phyloP scores from a whole-genome alignment of 2,113 vertebrate species.

The Periophthalmus modestus region DNA sequence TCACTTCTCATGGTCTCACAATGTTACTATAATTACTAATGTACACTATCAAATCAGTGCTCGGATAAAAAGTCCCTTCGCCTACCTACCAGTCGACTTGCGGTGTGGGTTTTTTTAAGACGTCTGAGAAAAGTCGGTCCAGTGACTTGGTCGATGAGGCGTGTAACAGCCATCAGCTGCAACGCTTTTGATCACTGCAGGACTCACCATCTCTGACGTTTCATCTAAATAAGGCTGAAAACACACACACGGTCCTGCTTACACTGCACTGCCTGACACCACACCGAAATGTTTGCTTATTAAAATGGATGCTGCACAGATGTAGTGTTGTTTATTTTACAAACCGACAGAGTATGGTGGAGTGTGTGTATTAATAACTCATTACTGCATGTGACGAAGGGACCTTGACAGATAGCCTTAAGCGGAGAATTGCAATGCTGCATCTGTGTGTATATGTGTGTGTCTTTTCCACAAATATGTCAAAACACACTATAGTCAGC shows the following conservation, averaged over 20 bases:
- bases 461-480: conserved; percentile 36
- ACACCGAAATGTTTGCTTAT: conserved; percentile 2
- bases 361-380: conserved; percentile 36
- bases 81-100: not conserved
- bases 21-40: not conserved
- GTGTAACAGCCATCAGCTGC: not conserved
- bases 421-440: conserved; percentile 26
- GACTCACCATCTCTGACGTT: conserved; percentile 1
- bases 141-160: conserved; percentile 4
- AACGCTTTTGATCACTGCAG: not conserved
- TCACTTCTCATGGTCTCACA: not conserved
- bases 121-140: conserved; percentile 1
- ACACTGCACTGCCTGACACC: not conserved
- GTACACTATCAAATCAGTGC: no score
- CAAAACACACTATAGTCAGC: conserved; percentile 52
- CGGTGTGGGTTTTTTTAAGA: not conserved
- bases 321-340: not conserved
- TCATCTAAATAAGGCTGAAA: not conserved
- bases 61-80: not conserved
- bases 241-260: not conserved
- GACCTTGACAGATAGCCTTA: conserved; percentile 54
- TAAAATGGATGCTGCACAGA: not conserved
- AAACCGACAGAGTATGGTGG: conserved; percentile 2
- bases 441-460: conserved; percentile 16
- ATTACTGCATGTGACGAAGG: conserved; percentile 51